These are phyloP conservation scores for Eleginops maclovinus DNA, from an alignment of 2,113 vertebrate species.

Conservation along the genomic window DNA sequence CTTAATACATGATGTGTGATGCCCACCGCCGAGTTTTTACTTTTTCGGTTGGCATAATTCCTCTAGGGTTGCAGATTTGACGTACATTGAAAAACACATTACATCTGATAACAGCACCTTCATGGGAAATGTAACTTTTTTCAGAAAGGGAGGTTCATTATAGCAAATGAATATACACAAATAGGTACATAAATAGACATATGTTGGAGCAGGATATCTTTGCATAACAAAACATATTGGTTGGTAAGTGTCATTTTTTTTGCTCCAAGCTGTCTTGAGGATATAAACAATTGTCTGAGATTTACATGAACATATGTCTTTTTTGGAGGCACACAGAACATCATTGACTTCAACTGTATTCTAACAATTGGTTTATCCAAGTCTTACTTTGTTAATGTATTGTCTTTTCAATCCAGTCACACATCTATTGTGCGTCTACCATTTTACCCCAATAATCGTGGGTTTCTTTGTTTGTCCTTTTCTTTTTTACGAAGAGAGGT, in stretches of 20 bases:
- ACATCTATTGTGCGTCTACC: too few relatives aligned
- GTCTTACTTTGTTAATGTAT: too few relatives aligned
- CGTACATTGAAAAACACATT: background rate
- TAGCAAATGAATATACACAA: too few relatives aligned
- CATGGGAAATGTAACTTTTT: background rate
- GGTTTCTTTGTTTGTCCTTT: too few relatives aligned
- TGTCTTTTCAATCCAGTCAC: too few relatives aligned
- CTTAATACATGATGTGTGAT: background rate
- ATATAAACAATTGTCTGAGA: background rate
- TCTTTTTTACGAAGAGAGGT: too few relatives aligned
- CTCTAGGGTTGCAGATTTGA: constrained; percentile 2
- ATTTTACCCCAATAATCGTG: too few relatives aligned
- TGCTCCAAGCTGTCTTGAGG: background rate
- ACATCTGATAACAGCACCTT: background rate
- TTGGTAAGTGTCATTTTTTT: background rate
- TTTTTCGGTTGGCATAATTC: background rate
- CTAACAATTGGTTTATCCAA: too few relatives aligned
- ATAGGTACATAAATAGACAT: too few relatives aligned
- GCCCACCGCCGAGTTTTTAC: background rate
- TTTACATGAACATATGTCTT: background rate
- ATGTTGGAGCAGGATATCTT: background rate
- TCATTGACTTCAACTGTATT: too few relatives aligned
- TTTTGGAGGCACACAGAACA: too few relatives aligned
- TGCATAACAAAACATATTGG: background rate
- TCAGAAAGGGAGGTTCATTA: background rate